Base-by-base conservation (phyloP, 2,797 vertebrate genomes). In the Chelon auratus region DNA sequence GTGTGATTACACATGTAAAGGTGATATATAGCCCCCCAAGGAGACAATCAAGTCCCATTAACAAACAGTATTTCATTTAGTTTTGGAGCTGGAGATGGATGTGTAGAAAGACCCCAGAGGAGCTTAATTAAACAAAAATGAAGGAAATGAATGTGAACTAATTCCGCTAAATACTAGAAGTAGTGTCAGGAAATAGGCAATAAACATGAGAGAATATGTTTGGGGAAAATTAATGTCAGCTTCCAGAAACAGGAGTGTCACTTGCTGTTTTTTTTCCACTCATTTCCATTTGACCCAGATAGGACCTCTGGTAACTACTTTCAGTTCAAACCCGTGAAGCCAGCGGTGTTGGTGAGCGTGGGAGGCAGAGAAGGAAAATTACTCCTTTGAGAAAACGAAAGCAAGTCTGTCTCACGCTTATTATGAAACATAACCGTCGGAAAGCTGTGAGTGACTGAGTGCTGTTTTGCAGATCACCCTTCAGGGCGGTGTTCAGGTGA, bases 351-450 rank as follows among this genome's bases (percentile, higher is more conserved):
- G 20, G 24, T 39, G 0, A 72, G 48, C 0, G 3, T 18, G 9
- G 33, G 78, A 59, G 20, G 51, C 55, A 50, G 13, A 56, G 3
- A 24, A 54, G 48, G 67, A 37, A 70, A 82, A 74, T 54, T 0
- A 48, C 62, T 59, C 64, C 26, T 62, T 40, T 55, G 52, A 80
- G 62, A 69, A 80, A 78, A 70, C 36, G 37, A 79, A 84, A 80
- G 55, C 52, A 22, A 75, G 56, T n/a, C 36, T 1, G 8, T 76
- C 43, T 78, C 71, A 71, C 5, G 9, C 42, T 60, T 65, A 47
- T 59, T 71, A 57, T 47, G 14, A 75, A 81, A 72, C 42, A 33
- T 15, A 78, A 71, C 64, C 57, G 64, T 75, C 61, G 47, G 39
- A 40, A 8, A 61, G 52, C 53, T 61, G n/a, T 7, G 54, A 63